Conservation (phyloP, 2,797 vertebrate genomes). For the Neosilurus hyrtlii region DNA sequence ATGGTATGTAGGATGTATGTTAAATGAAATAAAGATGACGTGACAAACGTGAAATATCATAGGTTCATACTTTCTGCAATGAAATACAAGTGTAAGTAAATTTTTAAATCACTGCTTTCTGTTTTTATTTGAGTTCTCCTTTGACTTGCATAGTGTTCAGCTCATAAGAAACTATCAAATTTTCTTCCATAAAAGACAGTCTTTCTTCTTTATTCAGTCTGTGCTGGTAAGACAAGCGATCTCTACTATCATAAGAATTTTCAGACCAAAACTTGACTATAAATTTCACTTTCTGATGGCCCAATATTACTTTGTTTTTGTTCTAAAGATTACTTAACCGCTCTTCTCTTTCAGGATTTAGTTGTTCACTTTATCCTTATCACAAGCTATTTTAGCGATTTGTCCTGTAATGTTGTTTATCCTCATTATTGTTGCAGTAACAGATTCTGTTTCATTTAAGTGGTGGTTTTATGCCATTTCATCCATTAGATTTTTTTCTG, state of each 20-base stretch:
- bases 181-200: neutral
- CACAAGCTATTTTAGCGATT: slow-evolving; percentile 51
- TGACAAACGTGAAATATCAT: too few relatives aligned
- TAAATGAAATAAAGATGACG: too few relatives aligned
- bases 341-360: neutral
- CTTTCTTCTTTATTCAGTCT: slow-evolving; percentile 2
- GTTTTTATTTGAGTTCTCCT: too few relatives aligned
- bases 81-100: too few relatives aligned
- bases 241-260: neutral
- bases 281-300: neutral
- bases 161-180: neutral
- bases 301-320: neutral
- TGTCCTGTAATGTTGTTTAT: slow-evolving; percentile 32
- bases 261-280: neutral
- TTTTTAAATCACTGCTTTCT: too few relatives aligned
- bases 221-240: neutral
- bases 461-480: neutral
- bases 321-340: neutral
- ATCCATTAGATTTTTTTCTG: slow-evolving; percentile 44
- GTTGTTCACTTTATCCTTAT: slow-evolving; percentile 47
- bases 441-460: slow-evolving; percentile 44
- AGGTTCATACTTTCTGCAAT: too few relatives aligned
- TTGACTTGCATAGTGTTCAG: neutral
- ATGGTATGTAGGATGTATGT: too few relatives aligned
- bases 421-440: slow-evolving; percentile 47